Base-by-base conservation (phyloP, 2,113 vertebrate species). In the Dipodomys ordii region DNA sequence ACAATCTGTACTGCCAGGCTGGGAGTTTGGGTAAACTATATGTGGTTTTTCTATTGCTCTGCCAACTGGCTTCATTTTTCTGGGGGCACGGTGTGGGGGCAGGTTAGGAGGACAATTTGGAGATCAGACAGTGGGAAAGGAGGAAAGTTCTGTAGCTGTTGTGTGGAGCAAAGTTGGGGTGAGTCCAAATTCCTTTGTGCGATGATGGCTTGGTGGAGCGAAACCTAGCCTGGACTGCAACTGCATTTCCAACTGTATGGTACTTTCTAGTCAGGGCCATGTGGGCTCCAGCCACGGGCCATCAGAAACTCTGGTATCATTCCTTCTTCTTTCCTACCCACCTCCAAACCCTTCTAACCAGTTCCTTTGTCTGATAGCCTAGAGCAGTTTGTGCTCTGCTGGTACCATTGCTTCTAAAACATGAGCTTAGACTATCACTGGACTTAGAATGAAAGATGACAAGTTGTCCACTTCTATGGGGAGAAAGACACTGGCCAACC, bases 341-440 rank as follows among this genome's bases (percentile, higher is more conserved):
- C 35, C 27, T 71, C 32, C 2, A 80, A 65, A 90, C 9, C 28
- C 19, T 78, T n/a, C 30, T 10, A 73, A 76, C 20, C 8, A 57
- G 0, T 68, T 57, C 39, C 27, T 78, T 80, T 80, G 62, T 80
- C 35, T 69, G 27, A 74, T 46, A 32, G 28, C 19, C 76, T 71
- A 3, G 10, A 79, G 39, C 62, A 18, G 13, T 69, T 62, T 87
- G 44, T 46, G 23, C 6, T 92, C 53, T 79, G 62, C 32, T 7
- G 60, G 62, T 73, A 7, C 3, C 3, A 22, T 22, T 44, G 57
- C 25, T 78, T 91, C 32, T 84, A 84, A 73, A 67, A 18, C 25
- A 27, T 0, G 1, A 69, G 16, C 83, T 9, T 3, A 53, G 62
- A 16, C 86, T 62, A 28, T 3, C n/a, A 1, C 19, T 30, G 25